Percentiles rank a stretch among this genome's conserved stretches.
These are phyloP conservation scores for Agrilus planipennis DNA, from an alignment of 1,140 invertebrate species.

Conservation along the genomic window DNA sequence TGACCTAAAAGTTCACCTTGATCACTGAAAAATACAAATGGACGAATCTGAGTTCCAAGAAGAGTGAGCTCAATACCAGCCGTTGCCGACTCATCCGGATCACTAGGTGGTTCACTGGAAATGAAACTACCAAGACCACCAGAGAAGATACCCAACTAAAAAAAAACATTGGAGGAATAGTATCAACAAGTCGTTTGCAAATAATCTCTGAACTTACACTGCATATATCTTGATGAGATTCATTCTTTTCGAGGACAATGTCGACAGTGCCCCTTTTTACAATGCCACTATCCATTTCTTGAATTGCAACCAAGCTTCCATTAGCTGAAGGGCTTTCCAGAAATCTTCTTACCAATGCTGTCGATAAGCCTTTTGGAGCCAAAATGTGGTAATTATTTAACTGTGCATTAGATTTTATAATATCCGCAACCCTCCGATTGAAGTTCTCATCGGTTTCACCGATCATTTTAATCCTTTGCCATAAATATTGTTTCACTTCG, in stretches of 20 bases:
- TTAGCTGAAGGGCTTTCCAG: conserved; percentile 48
- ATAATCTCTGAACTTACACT: conserved; percentile 31
- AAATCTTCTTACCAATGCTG: conserved; percentile 52
- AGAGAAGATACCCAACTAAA: conserved; percentile 62
- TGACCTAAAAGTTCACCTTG: conserved; percentile 81
- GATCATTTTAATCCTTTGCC: conserved; percentile 50
- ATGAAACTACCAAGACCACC: conserved; percentile 59
- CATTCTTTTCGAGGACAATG: conserved; percentile 46
- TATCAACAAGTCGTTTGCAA: neutral
- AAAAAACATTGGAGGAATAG: neutral
- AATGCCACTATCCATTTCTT: conserved; percentile 61
- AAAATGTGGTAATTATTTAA: conserved; percentile 57
- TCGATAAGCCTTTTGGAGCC: conserved; percentile 55
- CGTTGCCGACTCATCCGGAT: conserved; percentile 48
- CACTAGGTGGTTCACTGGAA: conserved; percentile 38
- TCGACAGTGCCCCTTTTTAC: conserved; percentile 66
- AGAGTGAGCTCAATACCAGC: conserved; percentile 78
- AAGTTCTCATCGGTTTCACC: conserved; percentile 40
- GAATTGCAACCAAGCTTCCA: conserved; percentile 58
- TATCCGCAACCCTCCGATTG: conserved; percentile 30
- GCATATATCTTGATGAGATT: conserved; percentile 38
- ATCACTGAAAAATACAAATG: conserved; percentile 75
- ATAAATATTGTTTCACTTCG: conserved; percentile 55
- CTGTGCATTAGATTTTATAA: conserved; percentile 32
- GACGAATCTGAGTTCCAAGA: conserved; percentile 64